Percentiles rank a stretch among this genome's conserved stretches.
Conservation (phyloP, 2,113 vertebrate species). For the Pollimyrus isidori region DNA sequence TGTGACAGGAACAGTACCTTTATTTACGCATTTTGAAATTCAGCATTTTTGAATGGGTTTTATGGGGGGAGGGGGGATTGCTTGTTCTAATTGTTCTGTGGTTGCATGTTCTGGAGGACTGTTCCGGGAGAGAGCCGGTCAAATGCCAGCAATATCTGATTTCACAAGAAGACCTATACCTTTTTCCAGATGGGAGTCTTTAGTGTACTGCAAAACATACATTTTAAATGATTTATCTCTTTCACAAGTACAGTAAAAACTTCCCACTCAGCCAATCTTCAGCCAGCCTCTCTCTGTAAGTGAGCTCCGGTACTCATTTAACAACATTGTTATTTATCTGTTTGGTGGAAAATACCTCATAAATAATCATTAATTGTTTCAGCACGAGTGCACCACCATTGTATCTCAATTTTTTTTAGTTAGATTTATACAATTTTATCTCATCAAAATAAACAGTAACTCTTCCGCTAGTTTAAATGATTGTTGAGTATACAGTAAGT, state of each 20-base stretch:
- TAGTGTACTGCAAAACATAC: not conserved
- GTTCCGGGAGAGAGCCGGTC: not conserved
- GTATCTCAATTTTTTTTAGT: not conserved
- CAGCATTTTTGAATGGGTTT: not conserved
- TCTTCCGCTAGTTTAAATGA: not conserved
- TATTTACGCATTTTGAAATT: not conserved
- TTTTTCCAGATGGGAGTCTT: not conserved
- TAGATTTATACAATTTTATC: not conserved
- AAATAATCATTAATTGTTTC: not conserved
- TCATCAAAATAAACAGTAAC: not conserved
- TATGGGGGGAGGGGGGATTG: not conserved
- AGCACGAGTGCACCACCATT: not conserved
- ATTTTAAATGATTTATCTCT: not conserved
- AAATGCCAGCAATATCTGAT: not conserved
- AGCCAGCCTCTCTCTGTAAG: not conserved
- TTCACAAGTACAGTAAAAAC: not conserved
- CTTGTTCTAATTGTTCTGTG: not conserved
- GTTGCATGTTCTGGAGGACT: not conserved
- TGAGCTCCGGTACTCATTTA: not conserved
- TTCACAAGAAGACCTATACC: not conserved
- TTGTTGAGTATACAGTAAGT: not conserved
- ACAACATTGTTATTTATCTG: not conserved
- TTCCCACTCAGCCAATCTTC: not conserved
- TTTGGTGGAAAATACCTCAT: not conserved
- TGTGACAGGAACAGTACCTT: conserved; percentile 11